Conservation (phyloP, 2,888 invertebrate species). For the Mimachlamys varia region DNA sequence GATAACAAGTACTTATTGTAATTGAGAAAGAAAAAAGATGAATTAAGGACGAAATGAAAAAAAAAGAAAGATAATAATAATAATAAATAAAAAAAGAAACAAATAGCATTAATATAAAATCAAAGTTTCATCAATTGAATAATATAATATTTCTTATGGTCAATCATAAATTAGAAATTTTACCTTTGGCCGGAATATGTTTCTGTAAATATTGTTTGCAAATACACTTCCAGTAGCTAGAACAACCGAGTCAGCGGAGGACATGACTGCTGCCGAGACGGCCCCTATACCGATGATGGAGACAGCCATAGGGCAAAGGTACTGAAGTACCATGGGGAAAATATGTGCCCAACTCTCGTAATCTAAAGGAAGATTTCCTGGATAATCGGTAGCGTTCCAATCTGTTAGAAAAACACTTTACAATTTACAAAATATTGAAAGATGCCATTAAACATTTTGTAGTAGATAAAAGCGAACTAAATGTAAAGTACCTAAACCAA, state of each 20-base stretch:
- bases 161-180: not conserved
- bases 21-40: too few species aligned
- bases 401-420: slow-evolving; percentile 48
- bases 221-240: slow-evolving; percentile 56
- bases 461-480: too few species aligned
- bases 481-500: too few species aligned
- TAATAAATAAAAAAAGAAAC: too few species aligned
- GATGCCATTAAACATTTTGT: too few species aligned
- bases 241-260: slow-evolving; percentile 61
- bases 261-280: slow-evolving; percentile 63
- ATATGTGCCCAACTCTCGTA: slow-evolving; percentile 46
- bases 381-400: slow-evolving; percentile 58
- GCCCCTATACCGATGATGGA: slow-evolving; percentile 61
- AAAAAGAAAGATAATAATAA: too few species aligned
- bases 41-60: too few species aligned
- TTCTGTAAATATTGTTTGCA: slow-evolving; percentile 57
- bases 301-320: slow-evolving; percentile 58
- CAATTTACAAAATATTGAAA: too few species aligned
- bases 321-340: slow-evolving; percentile 58
- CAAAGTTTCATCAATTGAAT: too few species aligned
- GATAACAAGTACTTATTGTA: too few species aligned
- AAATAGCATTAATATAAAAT: too few species aligned
- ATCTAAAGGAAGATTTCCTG: slow-evolving; percentile 48
- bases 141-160: too few species aligned
- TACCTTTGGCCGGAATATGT: slow-evolving; percentile 57